phyloP scores from a whole-genome alignment of 2,797 vertebrate species.

The Smutsia gigantea region DNA sequence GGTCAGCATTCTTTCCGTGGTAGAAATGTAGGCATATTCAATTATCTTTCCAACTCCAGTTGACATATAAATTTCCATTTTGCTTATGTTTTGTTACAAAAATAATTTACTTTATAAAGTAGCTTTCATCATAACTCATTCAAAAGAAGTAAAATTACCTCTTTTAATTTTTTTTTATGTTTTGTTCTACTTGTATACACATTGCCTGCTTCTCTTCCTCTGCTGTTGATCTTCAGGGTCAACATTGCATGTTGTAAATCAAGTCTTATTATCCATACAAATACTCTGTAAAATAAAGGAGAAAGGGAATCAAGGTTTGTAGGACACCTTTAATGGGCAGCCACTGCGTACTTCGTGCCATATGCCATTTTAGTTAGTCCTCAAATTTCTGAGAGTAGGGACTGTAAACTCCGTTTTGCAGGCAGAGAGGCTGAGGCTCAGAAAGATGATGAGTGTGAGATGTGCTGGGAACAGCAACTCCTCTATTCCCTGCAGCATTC shows the following conservation, averaged over 20 bases:
- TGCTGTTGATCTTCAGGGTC: neutral
- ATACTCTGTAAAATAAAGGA: neutral
- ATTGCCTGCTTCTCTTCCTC: neutral
- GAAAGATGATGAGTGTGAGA: neutral
- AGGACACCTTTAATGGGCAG: neutral
- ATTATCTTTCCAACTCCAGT: constrained; percentile 24
- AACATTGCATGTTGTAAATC: neutral
- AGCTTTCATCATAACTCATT: neutral
- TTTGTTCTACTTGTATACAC: neutral
- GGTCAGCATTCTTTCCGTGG: constrained; percentile 10
- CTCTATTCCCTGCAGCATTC: rapidly evolving
- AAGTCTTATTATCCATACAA: neutral
- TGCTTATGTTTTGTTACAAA: neutral
- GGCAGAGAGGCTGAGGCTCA: neutral
- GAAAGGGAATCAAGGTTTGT: neutral
- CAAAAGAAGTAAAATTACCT: neutral
- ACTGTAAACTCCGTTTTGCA: no score
- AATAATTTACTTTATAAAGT: neutral
- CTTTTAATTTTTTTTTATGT: neutral
- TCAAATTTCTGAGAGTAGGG: neutral
- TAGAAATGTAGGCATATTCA: neutral
- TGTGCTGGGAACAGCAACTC: neutral
- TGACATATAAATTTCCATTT: constrained; percentile 7
- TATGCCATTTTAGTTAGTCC: neutral
- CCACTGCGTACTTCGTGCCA: neutral